phyloP scores from a whole-genome alignment of 2,797 vertebrate genomes.

The Gadopsis bispinosus region DNA sequence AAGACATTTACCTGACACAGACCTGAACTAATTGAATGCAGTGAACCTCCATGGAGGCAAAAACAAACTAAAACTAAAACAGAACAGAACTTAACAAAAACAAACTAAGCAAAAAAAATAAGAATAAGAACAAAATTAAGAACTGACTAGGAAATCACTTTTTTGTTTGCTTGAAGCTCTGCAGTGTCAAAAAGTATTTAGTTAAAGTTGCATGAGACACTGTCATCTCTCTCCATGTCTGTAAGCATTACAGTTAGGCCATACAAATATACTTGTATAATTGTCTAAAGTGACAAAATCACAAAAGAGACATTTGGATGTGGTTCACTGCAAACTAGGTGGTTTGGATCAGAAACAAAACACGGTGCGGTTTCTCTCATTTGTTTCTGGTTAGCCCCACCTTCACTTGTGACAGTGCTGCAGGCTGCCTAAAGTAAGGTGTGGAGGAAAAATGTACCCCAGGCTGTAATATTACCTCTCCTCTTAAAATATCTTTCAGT shows the following conservation, averaged over 20 bases:
- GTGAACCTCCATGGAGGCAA: neutral
- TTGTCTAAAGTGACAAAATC: neutral
- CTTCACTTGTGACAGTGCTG: conserved; percentile 10
- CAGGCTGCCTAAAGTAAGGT: neutral
- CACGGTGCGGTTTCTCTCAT: conserved; percentile 7
- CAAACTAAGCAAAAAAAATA: neutral
- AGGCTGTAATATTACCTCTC: conserved; percentile 39
- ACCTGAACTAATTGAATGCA: neutral
- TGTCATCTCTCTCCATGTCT: neutral
- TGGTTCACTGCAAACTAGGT: conserved; percentile 8
- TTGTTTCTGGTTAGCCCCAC: conserved; percentile 13
- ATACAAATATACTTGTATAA: neutral
- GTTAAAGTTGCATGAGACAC: neutral
- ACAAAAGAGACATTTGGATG: neutral
- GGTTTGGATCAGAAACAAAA: conserved; percentile 20
- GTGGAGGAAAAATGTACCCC: neutral
- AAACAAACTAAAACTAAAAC: conserved; percentile 11
- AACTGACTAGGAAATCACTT: neutral
- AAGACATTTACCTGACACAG: neutral
- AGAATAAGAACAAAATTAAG: no score
- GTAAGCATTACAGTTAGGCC: neutral
- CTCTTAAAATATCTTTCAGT: conserved; percentile 45
- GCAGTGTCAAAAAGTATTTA: neutral
- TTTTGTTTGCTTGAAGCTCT: neutral
- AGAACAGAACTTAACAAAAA: neutral